These are phyloP conservation scores for Cecidostiba fungosa DNA, from an alignment of 2,888 invertebrate species.

Conservation along the genomic window DNA sequence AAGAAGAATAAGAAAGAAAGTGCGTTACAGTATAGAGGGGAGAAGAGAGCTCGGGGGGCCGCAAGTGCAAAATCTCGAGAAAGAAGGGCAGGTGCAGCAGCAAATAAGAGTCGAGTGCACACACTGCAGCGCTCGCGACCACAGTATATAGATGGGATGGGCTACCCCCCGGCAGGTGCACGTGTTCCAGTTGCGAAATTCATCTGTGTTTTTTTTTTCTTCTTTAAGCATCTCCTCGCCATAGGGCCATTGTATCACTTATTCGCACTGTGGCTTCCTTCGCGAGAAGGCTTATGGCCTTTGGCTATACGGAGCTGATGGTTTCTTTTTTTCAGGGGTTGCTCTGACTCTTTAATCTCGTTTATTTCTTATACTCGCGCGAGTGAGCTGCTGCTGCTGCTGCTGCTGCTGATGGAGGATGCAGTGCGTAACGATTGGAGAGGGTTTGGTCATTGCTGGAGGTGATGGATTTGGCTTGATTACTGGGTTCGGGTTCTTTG, in stretches of 20 bases:
- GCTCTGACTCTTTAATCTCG: conserved; percentile 52
- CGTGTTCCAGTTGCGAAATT: conserved; percentile 66
- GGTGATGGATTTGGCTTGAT: conserved; percentile 16
- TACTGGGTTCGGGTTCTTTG: background rate
- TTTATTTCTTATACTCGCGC: conserved; percentile 16
- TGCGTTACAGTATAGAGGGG: background rate
- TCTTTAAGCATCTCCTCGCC: conserved; percentile 46
- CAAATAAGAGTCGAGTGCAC: background rate
- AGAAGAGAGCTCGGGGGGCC: background rate
- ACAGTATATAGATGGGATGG: conserved; percentile 53
- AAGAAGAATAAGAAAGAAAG: conserved; percentile 2
- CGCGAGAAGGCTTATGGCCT: background rate
- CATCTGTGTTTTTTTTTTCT: conserved; percentile 57
- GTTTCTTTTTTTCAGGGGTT: conserved; percentile 66
- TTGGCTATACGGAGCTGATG: background rate
- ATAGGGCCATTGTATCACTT: conserved; percentile 11
- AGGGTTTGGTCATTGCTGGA: conserved; percentile 58
- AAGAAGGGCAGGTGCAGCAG: conserved; percentile 70
- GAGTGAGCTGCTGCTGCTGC: too few relatives aligned
- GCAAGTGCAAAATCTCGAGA: conserved; percentile 31
- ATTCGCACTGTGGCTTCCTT: background rate
- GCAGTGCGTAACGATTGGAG: conserved; percentile 64
- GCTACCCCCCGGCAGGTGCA: conserved; percentile 68
- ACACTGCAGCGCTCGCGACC: conserved; percentile 28
- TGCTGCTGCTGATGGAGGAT: background rate